Percentiles rank a stretch among this genome's conserved stretches.
These are phyloP conservation scores for Myiagra hebetior DNA, from an alignment of 2,113 vertebrate genomes.

Conservation along the genomic window DNA sequence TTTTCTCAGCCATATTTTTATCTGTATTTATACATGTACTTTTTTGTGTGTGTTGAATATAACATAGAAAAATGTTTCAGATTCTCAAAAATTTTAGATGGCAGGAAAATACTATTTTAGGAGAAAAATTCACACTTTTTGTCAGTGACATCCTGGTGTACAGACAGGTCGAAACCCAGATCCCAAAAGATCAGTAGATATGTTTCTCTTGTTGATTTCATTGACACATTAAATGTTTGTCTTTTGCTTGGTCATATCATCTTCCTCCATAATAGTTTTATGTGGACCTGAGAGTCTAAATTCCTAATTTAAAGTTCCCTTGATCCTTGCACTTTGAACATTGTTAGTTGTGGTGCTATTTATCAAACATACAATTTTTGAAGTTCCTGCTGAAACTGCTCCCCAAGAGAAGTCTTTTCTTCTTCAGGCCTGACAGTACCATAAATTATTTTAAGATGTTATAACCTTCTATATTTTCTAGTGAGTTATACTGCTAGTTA, in stretches of 20 bases:
- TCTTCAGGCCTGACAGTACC: conserved; percentile 40
- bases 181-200: background rate
- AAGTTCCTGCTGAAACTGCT: conserved; percentile 43
- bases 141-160: background rate
- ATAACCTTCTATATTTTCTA: conserved; percentile 52
- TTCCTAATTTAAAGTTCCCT: conserved; percentile 59
- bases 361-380: conserved; percentile 55
- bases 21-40: background rate
- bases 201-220: background rate
- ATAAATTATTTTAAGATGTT: conserved; percentile 65
- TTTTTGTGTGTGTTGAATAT: background rate
- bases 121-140: background rate
- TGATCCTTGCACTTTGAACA: conserved; percentile 46
- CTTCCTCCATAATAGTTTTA: conserved; percentile 21
- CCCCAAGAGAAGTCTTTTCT: conserved; percentile 60
- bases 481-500: conserved; percentile 44
- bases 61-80: background rate
- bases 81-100: background rate
- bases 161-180: background rate
- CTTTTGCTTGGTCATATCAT: background rate
- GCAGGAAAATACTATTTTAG: background rate
- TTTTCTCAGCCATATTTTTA: background rate
- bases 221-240: conserved; percentile 10
- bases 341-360: conserved; percentile 44
- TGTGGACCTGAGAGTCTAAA: conserved; percentile 6